Evolutionary conservation across 1,140 invertebrate genomes (phyloP), one percentile per base, ranked within the genome.

Genomic region (Heliconius hewitsoni): DNA sequence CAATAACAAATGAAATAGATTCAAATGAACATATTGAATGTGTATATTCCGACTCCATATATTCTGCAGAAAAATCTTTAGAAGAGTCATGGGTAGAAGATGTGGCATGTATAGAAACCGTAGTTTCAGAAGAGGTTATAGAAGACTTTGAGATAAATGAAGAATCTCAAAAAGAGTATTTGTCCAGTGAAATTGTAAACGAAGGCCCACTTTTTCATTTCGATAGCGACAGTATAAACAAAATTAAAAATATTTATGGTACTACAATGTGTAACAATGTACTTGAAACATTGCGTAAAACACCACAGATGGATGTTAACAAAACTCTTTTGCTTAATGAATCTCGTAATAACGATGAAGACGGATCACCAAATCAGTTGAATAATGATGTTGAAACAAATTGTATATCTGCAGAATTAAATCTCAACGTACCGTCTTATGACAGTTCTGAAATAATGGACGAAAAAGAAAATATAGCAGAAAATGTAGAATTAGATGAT

Each of bases 41-140:
- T 81, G 81, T 89, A 30, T 79, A 81, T 78, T 30, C 78, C 42
- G 74, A 86, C 66, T 11, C 57, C 82, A 37, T 52, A 80, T 37
- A 75, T 78, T 46, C 81, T 60, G 82, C 86, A 78, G 86, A 87
- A 77, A 86, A 85, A 76, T 46, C 77, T 52, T 34, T 85, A 70
- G 84, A 86, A 81, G 87, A 90, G 81, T 82, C 92, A 37, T 95
- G 94, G 94, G 89, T 95, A 19, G 92, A 93, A 74, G 94, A 94
- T 77, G 90, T 95, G 11, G 94, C 87, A 13, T 94, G 92, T 82
- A 86, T 94, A 74, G 94, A 95, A 84, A 95, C 94, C 42, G 89
- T 95, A 70, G 88, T 94, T 37, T 93, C 87, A 81, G 94, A 95
- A 46, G 91, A 95, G 76, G 83, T 91, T 52, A 89, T 84, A 50